Percentiles rank a stretch among this genome's conserved stretches.
Conservation (phyloP, 2,113 vertebrate genomes). For the Macrotus californicus region DNA sequence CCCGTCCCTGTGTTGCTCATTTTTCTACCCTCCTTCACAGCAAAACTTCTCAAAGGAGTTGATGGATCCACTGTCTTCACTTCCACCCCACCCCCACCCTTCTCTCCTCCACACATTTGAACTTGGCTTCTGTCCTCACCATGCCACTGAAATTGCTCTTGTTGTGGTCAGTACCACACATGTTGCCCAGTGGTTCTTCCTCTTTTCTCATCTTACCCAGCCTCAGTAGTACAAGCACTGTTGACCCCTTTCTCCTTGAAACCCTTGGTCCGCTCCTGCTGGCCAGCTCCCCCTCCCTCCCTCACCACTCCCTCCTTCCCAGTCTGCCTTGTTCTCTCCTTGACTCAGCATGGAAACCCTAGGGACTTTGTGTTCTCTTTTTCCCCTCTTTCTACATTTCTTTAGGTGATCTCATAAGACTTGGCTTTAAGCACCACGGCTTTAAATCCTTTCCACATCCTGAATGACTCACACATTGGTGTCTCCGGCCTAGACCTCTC, state of each 20-base stretch:
- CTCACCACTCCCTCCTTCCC: not conserved
- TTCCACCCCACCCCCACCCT: not conserved
- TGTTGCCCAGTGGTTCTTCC: not conserved
- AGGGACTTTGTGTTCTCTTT: not conserved
- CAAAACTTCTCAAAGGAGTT: not conserved
- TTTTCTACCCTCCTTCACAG: not conserved
- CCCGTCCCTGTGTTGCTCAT: not conserved
- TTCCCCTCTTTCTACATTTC: not conserved
- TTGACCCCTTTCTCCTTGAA: not conserved
- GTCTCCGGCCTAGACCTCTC: not conserved
- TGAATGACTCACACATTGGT: not conserved
- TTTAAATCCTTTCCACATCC: not conserved
- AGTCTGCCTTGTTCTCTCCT: not conserved
- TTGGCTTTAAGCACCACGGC: not conserved
- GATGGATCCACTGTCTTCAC: not conserved
- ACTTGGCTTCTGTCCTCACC: not conserved
- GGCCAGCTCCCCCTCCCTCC: not conserved
- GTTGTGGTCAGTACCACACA: not conserved
- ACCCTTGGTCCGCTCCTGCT: fast-evolving
- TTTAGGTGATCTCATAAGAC: not conserved
- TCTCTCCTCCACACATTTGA: not conserved
- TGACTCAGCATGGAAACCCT: not conserved
- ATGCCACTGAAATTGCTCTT: not conserved
- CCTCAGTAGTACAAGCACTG: not conserved
- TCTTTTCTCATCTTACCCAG: not conserved